Evolutionary conservation across 2,888 invertebrate species (phyloP).

Genomic region (Zootermopsis nevadensis): DNA sequence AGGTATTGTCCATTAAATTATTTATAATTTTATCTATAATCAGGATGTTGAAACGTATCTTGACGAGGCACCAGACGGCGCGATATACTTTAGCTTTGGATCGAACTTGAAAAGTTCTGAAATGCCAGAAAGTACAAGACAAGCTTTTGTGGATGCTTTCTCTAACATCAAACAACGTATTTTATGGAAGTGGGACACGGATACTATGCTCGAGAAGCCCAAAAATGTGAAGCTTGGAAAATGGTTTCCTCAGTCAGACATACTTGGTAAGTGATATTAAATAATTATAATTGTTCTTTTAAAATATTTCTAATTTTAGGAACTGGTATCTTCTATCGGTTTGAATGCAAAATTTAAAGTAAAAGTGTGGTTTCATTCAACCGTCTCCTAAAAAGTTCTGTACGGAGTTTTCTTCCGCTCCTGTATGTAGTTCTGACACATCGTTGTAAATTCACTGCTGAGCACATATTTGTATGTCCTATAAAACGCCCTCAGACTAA

Average conservation of each 20-base stretch:
- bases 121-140: conserved; percentile 54
- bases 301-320: too few relatives aligned
- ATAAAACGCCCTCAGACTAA: too few relatives aligned
- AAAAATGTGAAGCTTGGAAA: conserved; percentile 56
- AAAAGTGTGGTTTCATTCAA: too few relatives aligned
- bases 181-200: conserved; percentile 57
- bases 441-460: too few relatives aligned
- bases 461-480: too few relatives aligned
- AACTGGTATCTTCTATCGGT: too few relatives aligned
- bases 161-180: conserved; percentile 57
- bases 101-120: conserved; percentile 54
- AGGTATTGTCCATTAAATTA: too few relatives aligned
- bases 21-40: background rate
- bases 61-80: conserved; percentile 54
- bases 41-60: conserved; percentile 57
- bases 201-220: conserved; percentile 55
- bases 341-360: too few relatives aligned
- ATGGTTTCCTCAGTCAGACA: conserved; percentile 59
- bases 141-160: conserved; percentile 56
- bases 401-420: too few relatives aligned
- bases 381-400: too few relatives aligned
- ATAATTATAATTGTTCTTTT: too few relatives aligned
- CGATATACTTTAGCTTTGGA: conserved; percentile 57
- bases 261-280: conserved; percentile 64
- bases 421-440: too few relatives aligned